A percentile compares a stretch with the other conserved stretches of the same genome.
These are phyloP conservation scores for Paramuricea clavata DNA, from an alignment of 92 coral and sea anemone genomes.

Conservation along the genomic window DNA sequence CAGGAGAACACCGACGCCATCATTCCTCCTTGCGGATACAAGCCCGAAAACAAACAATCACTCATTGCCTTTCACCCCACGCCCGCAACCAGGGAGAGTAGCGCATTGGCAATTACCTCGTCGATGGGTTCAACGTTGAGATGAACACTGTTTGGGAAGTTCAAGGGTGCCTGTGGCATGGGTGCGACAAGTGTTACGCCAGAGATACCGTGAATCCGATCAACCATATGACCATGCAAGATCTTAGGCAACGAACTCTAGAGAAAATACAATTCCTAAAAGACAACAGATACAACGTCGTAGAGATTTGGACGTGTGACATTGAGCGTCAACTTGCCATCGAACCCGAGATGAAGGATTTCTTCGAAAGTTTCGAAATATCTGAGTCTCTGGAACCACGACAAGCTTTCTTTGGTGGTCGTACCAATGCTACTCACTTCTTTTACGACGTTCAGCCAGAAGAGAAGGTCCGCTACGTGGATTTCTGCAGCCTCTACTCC, in stretches of 20 bases:
- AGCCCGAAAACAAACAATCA: constrained; percentile 46
- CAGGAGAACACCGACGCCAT: constrained; percentile 50
- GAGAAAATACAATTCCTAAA: constrained; percentile 15
- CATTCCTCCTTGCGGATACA: too few relatives aligned
- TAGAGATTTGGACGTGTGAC: constrained; percentile 67
- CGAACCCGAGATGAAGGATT: too few relatives aligned
- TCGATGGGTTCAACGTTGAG: constrained; percentile 55
- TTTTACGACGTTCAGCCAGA: too few relatives aligned
- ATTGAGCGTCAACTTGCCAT: too few relatives aligned
- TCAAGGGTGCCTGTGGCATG: constrained; percentile 62
- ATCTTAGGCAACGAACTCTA: constrained; percentile 46
- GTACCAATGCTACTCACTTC: constrained; percentile 48
- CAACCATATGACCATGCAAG: too few relatives aligned
- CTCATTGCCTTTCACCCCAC: constrained; percentile 24
- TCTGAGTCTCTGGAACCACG: constrained; percentile 52
- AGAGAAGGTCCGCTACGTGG: constrained; percentile 37
- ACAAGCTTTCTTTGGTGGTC: constrained; percentile 46
- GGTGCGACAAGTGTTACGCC: constrained; percentile 54
- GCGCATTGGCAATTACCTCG: too few relatives aligned
- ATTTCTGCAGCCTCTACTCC: constrained; percentile 34
- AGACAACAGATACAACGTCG: constrained; percentile 45
- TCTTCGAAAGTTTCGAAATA: constrained; percentile 1
- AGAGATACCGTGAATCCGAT: too few relatives aligned
- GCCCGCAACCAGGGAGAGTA: too few relatives aligned
- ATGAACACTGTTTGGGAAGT: constrained; percentile 53